Percentiles rank a stretch among this genome's conserved stretches.
Evolutionary conservation across 2,113 vertebrate species (phyloP).

Genomic region (Origma solitaria): DNA sequence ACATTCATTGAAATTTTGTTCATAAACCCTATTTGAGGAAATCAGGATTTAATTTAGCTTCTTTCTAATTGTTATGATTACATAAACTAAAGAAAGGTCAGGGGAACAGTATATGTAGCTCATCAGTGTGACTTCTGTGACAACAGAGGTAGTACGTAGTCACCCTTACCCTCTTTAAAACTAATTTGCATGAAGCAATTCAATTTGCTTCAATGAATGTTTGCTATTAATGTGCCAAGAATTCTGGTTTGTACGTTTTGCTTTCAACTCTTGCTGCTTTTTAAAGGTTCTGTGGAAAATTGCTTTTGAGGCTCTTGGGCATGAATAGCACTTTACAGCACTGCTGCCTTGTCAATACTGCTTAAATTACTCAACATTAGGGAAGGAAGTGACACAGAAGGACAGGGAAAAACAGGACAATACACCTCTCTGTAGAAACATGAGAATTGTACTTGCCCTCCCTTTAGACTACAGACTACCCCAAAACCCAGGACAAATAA

Average conservation of each 20-base stretch:
- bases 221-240: neutral
- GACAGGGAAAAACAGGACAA: neutral
- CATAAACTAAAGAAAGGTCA: neutral
- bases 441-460: neutral
- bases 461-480: neutral
- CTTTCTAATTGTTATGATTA: neutral
- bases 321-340: neutral
- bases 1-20: neutral
- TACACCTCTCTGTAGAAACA: neutral
- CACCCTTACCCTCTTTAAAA: neutral
- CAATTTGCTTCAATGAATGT: conserved; percentile 4
- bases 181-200: conserved; percentile 1
- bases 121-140: neutral
- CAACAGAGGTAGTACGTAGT: neutral
- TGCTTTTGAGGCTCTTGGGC: neutral
- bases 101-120: neutral
- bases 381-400: neutral
- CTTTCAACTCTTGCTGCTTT: neutral
- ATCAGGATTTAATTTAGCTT: neutral
- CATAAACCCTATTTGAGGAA: neutral
- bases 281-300: neutral
- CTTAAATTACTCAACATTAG: neutral
- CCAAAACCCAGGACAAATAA: neutral
- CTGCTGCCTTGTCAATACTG: neutral
- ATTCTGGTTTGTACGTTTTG: conserved; percentile 1